Conservation (phyloP, 2,888 invertebrate species). For the Rhyacophila evoluta region DNA sequence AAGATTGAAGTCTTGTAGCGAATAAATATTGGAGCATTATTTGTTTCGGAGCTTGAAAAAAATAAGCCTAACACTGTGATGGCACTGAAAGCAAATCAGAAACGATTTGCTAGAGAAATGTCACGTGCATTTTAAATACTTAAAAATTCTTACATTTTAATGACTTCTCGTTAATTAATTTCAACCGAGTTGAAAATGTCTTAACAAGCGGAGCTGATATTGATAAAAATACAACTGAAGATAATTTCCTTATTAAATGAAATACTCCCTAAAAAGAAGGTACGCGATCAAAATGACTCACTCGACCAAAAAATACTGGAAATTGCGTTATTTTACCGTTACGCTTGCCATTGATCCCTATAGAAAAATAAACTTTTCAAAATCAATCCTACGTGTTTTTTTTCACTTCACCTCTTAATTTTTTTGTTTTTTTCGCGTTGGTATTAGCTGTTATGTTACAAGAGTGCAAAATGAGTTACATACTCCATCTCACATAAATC, state of each 20-base stretch:
- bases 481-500: background rate
- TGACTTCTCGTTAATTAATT: background rate
- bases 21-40: background rate
- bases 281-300: background rate
- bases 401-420: slow-evolving; percentile 8
- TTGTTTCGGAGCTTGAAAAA: background rate
- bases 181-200: too few species aligned
- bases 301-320: background rate
- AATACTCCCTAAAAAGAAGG: too few species aligned
- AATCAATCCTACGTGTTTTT: slow-evolving; percentile 5
- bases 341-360: background rate
- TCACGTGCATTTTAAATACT: background rate
- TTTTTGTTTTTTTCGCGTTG: background rate
- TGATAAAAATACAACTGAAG: too few species aligned
- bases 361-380: background rate
- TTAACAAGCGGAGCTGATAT: too few species aligned
- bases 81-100: background rate
- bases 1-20: background rate
- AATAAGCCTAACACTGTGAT: background rate
- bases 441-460: background rate
- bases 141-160: background rate
- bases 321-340: background rate
- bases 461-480: slow-evolving; percentile 4
- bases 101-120: background rate
- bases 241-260: too few species aligned